Evolutionary conservation across 2,888 invertebrate genomes (phyloP), one percentile per base, ranked within the genome.

Genomic region (Esperia sulphurella): DNA sequence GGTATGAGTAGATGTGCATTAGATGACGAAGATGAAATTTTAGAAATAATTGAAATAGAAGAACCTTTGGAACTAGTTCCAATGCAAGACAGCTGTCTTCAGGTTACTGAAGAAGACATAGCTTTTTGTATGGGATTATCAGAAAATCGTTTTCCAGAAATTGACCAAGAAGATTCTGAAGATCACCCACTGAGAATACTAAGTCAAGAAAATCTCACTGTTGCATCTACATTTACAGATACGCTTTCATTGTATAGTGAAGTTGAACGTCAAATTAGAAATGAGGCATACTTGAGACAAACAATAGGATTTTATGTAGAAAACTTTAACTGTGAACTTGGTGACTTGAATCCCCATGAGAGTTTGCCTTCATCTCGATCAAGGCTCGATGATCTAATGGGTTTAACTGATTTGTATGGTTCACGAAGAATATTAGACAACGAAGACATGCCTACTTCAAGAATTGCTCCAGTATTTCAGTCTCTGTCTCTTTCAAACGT

Each of bases 21-120:
- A 14, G 84, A 87, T 5, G 89, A 88, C 40, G 93, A 94, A 58
- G 94, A 94, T 68, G 94, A 94, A 75, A 93, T 95, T 54, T 81
- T 95, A 67, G 95, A 95, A 84, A 94, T 95, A 54, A 93, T 95
- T 58, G 95, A 95, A 83, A 92, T 95, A 8, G 94, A 94, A 69
- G 95, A 95, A 75, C 93, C 93, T 1, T 91, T 94, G 59, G 95
- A 96, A 77, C 95, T 94, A 9, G 96, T 96, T 13, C 96, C 96
- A 43, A 96, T 94, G 90, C 95, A 95, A 79, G 97, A 96, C 76
- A 94, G 93, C 51, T 97, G 96, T 63, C 90, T 97, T 47, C 97
- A 97, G 90, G 96, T 96, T 46, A 97, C 96, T 6, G 97, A 97
- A 84, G 97, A 97, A 83, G 97, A 97, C 72, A 97, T 97, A 53